Conservation (phyloP, 2,797 vertebrate genomes). For the Anisognathus igniventris region DNA sequence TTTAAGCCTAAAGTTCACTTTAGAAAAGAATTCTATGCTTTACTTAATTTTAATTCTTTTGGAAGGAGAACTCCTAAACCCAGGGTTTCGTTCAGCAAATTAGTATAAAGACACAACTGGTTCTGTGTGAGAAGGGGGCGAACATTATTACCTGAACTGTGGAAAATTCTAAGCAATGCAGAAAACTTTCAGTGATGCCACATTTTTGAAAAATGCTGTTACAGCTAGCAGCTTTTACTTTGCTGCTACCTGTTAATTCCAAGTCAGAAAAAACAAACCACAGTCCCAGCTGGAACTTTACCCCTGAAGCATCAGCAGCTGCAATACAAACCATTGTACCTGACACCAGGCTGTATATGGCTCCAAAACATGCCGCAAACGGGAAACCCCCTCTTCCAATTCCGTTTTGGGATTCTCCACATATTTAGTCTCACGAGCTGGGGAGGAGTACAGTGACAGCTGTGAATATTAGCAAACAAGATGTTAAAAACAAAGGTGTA, state of each 20-base stretch:
- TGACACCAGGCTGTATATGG: conserved; percentile 83
- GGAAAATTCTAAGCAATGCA: background rate
- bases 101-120: background rate
- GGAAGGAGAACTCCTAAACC: background rate
- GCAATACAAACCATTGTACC: conserved; percentile 70
- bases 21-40: background rate
- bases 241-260: background rate
- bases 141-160: background rate
- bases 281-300: background rate
- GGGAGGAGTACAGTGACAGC: conserved; percentile 87
- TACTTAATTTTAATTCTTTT: background rate
- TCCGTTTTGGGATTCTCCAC: conserved; percentile 75
- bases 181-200: background rate
- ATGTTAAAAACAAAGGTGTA: conserved; percentile 44
- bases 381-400: conserved; percentile 81
- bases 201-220: background rate
- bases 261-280: background rate
- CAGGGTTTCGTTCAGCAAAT: background rate
- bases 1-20: background rate
- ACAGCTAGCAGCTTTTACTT: background rate
- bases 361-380: conserved; percentile 76
- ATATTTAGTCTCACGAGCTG: conserved; percentile 68
- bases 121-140: background rate
- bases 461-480: conserved; percentile 72
- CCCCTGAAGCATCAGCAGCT: background rate